These are phyloP conservation scores for Adrianichthys oophorus DNA, from an alignment of 2,797 vertebrate species.

Conservation along the genomic window DNA sequence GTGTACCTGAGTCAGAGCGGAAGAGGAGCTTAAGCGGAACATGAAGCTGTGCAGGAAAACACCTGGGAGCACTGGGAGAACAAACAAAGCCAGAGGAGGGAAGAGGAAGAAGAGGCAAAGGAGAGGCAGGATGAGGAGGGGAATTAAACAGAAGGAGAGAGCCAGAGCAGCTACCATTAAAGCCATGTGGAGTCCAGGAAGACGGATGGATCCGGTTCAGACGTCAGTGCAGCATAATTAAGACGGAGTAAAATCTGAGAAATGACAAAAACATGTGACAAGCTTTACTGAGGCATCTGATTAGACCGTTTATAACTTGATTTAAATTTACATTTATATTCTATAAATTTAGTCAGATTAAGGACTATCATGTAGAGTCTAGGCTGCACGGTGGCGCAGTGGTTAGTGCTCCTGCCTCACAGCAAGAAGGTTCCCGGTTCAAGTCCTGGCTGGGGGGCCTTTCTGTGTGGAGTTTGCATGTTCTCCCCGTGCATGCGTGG, in stretches of 20 bases:
- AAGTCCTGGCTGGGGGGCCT: too few relatives aligned
- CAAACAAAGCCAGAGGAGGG: conserved; percentile 70
- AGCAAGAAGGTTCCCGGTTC: too few relatives aligned
- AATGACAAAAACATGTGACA: not conserved
- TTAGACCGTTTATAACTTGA: too few relatives aligned
- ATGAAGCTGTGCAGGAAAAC: conserved; percentile 67
- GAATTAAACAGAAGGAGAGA: conserved; percentile 35
- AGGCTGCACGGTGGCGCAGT: too few relatives aligned
- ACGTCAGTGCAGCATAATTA: conserved; percentile 25
- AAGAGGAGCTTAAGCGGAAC: conserved; percentile 58
- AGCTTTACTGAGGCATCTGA: too few relatives aligned
- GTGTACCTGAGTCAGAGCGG: conserved; percentile 74
- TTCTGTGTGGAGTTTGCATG: too few relatives aligned
- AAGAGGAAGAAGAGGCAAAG: conserved; percentile 67
- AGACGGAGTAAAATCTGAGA: conserved; percentile 9
- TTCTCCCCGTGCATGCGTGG: too few relatives aligned
- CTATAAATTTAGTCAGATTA: too few relatives aligned
- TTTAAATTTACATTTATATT: too few relatives aligned
- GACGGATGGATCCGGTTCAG: conserved; percentile 34
- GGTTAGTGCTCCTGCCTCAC: too few relatives aligned
- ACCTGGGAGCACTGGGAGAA: conserved; percentile 72
- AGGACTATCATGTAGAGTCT: too few relatives aligned
- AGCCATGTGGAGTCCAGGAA: conserved; percentile 59
- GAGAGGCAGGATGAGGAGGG: conserved; percentile 65
- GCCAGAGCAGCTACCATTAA: conserved; percentile 39